These are phyloP conservation scores for Eumaeus atala DNA, from an alignment of 1,140 invertebrate species.

Conservation along the genomic window DNA sequence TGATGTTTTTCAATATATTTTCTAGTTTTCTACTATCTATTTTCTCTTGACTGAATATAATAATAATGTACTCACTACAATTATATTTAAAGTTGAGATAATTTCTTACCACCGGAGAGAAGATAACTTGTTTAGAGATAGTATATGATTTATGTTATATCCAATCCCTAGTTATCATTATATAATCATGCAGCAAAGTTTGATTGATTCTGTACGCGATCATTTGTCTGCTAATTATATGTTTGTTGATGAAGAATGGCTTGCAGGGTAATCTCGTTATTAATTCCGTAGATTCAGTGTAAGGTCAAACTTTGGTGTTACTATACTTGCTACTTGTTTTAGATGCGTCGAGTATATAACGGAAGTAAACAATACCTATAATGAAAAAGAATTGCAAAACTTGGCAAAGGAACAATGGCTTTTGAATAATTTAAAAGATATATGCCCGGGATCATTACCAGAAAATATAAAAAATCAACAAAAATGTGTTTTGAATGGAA, in stretches of 20 bases:
- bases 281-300: too few relatives aligned
- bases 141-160: too few relatives aligned
- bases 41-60: too few relatives aligned
- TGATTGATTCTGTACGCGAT: conserved; percentile 35
- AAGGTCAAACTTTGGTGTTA: background rate
- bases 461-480: conserved; percentile 34
- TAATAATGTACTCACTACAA: too few relatives aligned
- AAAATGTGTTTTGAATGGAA: conserved; percentile 48
- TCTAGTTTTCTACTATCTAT: too few relatives aligned
- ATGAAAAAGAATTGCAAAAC: conserved; percentile 40
- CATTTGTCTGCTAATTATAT: conserved; percentile 45
- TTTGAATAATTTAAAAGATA: conserved; percentile 62
- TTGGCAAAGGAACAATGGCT: conserved; percentile 66
- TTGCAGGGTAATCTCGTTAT: conserved; percentile 40
- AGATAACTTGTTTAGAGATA: too few relatives aligned
- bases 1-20: too few relatives aligned
- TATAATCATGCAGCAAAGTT: background rate
- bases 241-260: conserved; percentile 56
- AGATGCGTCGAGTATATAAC: conserved; percentile 61
- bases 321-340: too few relatives aligned
- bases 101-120: too few relatives aligned
- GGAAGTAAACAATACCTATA: conserved; percentile 35
- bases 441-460: conserved; percentile 60
- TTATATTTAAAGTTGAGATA: too few relatives aligned
- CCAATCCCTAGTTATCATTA: too few relatives aligned